Base-by-base conservation (phyloP, 1,140 invertebrate species). In the Helicoverpa armigera region DNA sequence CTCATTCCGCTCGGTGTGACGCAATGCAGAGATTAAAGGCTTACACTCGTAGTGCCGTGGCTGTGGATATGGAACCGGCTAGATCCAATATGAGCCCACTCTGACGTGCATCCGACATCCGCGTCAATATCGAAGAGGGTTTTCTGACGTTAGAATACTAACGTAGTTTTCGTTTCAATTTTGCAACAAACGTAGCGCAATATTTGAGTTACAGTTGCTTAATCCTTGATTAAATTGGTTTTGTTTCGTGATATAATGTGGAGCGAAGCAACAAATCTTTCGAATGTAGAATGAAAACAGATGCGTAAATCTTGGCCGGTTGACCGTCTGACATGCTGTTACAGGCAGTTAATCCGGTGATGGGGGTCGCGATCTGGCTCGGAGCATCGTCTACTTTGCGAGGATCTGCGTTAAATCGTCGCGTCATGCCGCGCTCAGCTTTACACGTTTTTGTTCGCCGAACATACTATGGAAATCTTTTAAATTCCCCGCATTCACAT, bases 11-110 rank as follows among this genome's bases (percentile, higher is more conserved):
- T 89, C 83, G 85, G 89, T 86, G 88, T 92, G 92, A 91, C 92
- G 91, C 91, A 92, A 92, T 92, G 92, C 89, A 92, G 91, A 91
- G 92, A 93, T 94, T 94, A 93, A 93, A 92, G 89, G 93, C 86
- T 93, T 94, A 91, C 89, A 91, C 85, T 87, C 86, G 87, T 88
- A 90, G 87, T 83, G 83, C 87, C 87, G 83, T 87, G 83, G 86
- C 82, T 85, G 82, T 86, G 87, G 84, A 88, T 89, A 86, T 88
- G 86, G 83, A 85, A 87, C 83, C 81, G 80, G 85, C 84, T 84
- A 85, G 86, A 94, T 91, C 91, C 87, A 89, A 89, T 88, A 87
- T 89, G 85, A 89, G 86, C 83, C 86, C 84, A 82, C 75, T 85
- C 81, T 89, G 88, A 90, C 85, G 81, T 84, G 82, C 81, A 81